phyloP scores from a whole-genome alignment of 2,888 invertebrate species.

The Drosophila testacea region DNA sequence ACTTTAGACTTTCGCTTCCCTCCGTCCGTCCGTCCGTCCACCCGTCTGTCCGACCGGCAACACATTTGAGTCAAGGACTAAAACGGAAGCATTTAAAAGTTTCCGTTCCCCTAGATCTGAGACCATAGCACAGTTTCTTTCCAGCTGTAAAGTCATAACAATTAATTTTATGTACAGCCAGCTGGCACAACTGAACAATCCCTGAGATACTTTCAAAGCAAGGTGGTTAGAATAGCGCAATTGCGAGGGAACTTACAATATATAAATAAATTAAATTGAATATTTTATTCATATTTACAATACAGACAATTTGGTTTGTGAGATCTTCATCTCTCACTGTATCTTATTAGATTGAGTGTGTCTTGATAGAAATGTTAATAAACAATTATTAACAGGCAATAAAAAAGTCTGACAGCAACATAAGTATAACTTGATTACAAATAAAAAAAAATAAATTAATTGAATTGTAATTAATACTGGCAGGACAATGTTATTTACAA shows the following conservation, averaged over 20 bases:
- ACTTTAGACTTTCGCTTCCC: conserved; percentile 50
- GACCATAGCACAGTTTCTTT: background rate
- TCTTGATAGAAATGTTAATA: background rate
- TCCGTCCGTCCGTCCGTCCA: conserved; percentile 7
- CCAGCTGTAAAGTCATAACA: conserved; percentile 57
- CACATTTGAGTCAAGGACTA: conserved; percentile 37
- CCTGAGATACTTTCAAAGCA: conserved; percentile 19
- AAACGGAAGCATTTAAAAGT: conserved; percentile 46
- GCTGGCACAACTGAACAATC: conserved; percentile 49
- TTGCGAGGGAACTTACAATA: background rate
- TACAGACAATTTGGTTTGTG: background rate
- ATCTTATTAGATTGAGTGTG: background rate
- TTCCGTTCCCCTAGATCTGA: conserved; percentile 23
- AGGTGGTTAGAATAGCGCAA: background rate
- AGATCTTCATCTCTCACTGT: background rate
- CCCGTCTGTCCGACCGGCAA: background rate
- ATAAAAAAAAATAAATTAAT: too few relatives aligned
- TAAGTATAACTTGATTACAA: too few relatives aligned
- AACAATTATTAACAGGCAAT: too few relatives aligned
- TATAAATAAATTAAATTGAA: conserved; percentile 11
- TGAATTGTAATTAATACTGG: too few relatives aligned
- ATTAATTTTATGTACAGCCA: conserved; percentile 58
- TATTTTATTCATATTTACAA: conserved; percentile 1
- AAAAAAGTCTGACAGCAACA: too few relatives aligned
- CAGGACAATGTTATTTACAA: too few relatives aligned